Evolutionary conservation across 2,113 vertebrate genomes (phyloP).

Genomic region (Oryzias curvinotus): DNA sequence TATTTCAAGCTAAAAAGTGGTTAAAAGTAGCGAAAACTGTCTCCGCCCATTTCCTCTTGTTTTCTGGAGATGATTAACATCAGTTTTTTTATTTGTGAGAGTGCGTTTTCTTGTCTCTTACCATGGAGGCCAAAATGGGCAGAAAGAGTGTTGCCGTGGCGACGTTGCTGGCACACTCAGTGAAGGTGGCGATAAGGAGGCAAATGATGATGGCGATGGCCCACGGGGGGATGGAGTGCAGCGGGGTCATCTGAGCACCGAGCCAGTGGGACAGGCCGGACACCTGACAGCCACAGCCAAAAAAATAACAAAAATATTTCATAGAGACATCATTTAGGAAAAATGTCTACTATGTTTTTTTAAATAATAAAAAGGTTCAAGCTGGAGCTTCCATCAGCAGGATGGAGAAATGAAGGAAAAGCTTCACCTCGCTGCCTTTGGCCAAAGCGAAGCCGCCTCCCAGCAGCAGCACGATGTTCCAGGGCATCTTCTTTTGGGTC

Average conservation of each 20-base stretch:
- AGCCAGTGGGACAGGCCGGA: conserved; percentile 85
- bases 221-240: conserved; percentile 82
- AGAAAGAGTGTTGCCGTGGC: conserved; percentile 94
- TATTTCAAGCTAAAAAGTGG: too few species aligned
- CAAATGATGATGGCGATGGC: conserved; percentile 83
- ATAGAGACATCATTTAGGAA: neutral
- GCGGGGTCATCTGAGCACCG: conserved; percentile 85
- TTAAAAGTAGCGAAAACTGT: too few species aligned
- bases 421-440: conserved; percentile 82
- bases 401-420: neutral
- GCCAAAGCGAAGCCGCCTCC: conserved; percentile 96
- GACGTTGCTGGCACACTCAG: conserved; percentile 92
- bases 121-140: conserved; percentile 94
- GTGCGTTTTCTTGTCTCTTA: conserved; percentile 41
- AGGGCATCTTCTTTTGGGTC: conserved; percentile 90
- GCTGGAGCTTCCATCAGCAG: too few species aligned
- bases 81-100: neutral
- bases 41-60: neutral
- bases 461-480: conserved; percentile 91
- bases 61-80: neutral
- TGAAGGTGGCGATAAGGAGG: conserved; percentile 82
- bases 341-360: neutral
- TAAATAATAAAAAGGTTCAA: too few species aligned
- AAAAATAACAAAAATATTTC: neutral
- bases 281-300: conserved; percentile 59